Percentiles rank a stretch among this genome's conserved stretches.
phyloP scores from a whole-genome alignment of 2,888 invertebrate species.

The Dryobotodes eremita region DNA sequence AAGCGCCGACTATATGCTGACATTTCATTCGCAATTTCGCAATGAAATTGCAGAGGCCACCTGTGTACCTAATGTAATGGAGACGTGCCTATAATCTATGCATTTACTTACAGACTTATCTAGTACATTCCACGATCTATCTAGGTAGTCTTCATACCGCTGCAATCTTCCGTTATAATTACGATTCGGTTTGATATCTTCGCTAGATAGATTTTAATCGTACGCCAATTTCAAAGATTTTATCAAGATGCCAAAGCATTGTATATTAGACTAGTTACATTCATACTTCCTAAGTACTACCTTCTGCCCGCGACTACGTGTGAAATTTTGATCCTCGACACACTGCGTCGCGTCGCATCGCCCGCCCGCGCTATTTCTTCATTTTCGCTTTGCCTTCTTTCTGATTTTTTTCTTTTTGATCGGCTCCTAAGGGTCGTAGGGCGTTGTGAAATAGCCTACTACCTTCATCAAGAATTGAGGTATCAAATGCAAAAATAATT shows the following conservation, averaged over 20 bases:
- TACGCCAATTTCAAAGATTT: conserved; percentile 2
- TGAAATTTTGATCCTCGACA: too few relatives aligned
- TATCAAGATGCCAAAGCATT: not conserved
- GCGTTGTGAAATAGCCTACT: too few relatives aligned
- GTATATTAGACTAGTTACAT: not conserved
- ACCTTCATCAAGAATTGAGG: too few relatives aligned
- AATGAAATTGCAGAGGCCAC: conserved; percentile 1
- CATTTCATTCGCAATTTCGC: conserved; percentile 7
- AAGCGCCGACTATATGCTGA: too few relatives aligned
- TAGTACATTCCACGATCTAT: conserved; percentile 11
- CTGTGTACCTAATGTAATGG: not conserved
- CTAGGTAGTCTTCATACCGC: conserved; percentile 1
- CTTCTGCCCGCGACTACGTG: too few relatives aligned
- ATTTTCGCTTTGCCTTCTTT: too few relatives aligned
- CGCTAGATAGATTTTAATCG: not conserved
- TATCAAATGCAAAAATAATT: too few relatives aligned
- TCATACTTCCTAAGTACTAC: not conserved
- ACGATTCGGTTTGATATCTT: not conserved
- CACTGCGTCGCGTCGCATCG: too few relatives aligned
- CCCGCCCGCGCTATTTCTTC: too few relatives aligned
- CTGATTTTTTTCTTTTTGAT: too few relatives aligned
- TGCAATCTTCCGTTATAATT: conserved; percentile 23
- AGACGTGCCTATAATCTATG: not conserved
- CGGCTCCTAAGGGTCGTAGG: too few relatives aligned
- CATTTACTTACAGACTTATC: not conserved